Conservation (phyloP, 1,140 invertebrate genomes). For the Lepidurus packardi region DNA sequence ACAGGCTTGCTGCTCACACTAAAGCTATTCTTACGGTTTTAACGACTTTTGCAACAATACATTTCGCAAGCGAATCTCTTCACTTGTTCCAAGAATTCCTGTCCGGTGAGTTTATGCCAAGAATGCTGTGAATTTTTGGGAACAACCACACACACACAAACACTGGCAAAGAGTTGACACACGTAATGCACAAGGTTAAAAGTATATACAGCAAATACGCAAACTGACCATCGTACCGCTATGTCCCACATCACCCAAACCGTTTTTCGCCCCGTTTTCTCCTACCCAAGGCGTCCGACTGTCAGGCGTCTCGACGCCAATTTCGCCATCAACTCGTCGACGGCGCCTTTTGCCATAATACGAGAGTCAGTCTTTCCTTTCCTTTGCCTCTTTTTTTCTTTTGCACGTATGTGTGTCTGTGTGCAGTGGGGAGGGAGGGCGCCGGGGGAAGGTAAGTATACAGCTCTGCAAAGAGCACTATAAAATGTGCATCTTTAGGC, state of each 20-base stretch:
- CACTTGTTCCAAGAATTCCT: not conserved
- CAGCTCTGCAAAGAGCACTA: not conserved
- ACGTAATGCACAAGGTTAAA: not conserved
- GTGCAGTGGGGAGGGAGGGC: not conserved
- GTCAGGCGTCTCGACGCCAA: slow-evolving; percentile 20
- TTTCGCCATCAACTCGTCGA: slow-evolving; percentile 18
- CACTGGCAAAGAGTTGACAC: not conserved
- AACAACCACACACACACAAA: not conserved
- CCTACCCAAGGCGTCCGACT: slow-evolving; percentile 2
- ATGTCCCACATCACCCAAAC: slow-evolving; percentile 6
- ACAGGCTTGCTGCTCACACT: not conserved
- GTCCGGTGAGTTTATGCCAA: not conserved
- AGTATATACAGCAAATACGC: not conserved
- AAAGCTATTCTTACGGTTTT: slow-evolving; percentile 3
- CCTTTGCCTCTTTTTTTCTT: too few species aligned
- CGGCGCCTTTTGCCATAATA: slow-evolving; percentile 1
- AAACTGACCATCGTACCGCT: not conserved
- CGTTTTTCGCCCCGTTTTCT: not conserved
- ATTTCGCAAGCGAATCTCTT: not conserved
- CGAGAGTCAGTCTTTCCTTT: not conserved
- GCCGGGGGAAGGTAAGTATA: not conserved
- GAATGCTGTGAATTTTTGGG: not conserved
- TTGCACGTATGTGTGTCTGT: not conserved
- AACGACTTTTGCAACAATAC: slow-evolving; percentile 2
- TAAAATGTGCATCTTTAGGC: slow-evolving; percentile 3